Evolutionary conservation across 2,888 invertebrate species (phyloP), one percentile per base, ranked within the genome.

Genomic region (Sphinx pinastri): DNA sequence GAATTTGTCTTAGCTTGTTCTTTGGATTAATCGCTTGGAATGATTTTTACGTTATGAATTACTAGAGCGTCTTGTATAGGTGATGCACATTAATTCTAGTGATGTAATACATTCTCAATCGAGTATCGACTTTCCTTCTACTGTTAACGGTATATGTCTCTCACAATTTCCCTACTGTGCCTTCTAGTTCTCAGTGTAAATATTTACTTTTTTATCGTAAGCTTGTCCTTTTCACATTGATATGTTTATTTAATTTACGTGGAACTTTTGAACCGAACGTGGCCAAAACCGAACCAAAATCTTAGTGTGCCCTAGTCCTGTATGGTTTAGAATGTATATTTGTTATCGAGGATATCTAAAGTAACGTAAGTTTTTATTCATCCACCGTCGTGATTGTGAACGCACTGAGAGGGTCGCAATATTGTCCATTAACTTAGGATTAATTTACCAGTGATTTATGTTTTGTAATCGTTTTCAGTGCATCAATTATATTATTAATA

Each of bases 111-210:
- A 63, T 49, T 63, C 63, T 49, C 19, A 63, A 16, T 63, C 63
- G 47, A 63, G 19, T 63, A 19, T 63, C 16, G 63, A 19, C 49
- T 63, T 52, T 67, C 58, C 14, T 58, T 67, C 19, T 66, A 66
- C 63, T 55, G 52, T 45, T 49, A 58, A 31, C 58, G 59, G 59
- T 59, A 73, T 74, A 74, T 75, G 71, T 78, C 72, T 83, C 80
- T 78, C 77, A 76, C 82, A 71, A 79, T 86, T 88, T 84, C 79
- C 82, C 87, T 85, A 90, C 90, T 90, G 92, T 93, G 93, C 92
- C 93, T 93, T 93, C 93, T 92, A 92, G 88, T 88, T 89, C 88
- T 88, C 86, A 84, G 78, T 86, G 83, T 91, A 90, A 84, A 88
- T 91, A 89, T 71, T 75, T 76, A 76, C 72, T 80, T 79, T 76